A percentile compares a stretch with the other conserved stretches of the same genome.
These are phyloP conservation scores for Echinometra lucunter DNA, from an alignment of 53 echinoderm and acorn worm species.

Conservation along the genomic window DNA sequence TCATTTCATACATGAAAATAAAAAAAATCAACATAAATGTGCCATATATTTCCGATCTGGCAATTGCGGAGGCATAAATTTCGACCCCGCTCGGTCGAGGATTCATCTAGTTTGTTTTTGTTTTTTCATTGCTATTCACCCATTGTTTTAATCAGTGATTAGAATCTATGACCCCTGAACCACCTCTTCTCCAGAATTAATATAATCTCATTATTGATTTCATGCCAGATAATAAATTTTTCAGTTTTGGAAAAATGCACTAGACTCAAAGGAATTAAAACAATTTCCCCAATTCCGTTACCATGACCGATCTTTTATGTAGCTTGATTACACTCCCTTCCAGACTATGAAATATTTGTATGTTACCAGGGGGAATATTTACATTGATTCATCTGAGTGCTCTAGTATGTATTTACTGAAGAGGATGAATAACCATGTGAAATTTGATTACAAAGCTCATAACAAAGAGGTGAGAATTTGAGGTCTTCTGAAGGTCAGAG, in stretches of 20 bases:
- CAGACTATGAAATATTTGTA: background rate
- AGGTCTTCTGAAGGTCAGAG: background rate
- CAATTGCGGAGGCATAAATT: too few relatives aligned
- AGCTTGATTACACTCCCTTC: background rate
- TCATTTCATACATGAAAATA: too few relatives aligned
- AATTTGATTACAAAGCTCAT: slow-evolving; percentile 3
- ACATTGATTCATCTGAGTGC: background rate
- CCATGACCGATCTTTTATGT: background rate
- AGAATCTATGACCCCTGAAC: too few relatives aligned
- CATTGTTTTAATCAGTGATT: too few relatives aligned
- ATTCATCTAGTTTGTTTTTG: too few relatives aligned
- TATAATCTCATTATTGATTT: too few relatives aligned
- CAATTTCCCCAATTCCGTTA: background rate
- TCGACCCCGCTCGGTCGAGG: too few relatives aligned
- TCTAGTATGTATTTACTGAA: background rate
- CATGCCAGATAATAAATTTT: background rate
- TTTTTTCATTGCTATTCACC: too few relatives aligned
- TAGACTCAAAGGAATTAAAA: background rate
- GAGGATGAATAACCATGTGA: slow-evolving; percentile 20
- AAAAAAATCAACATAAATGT: too few relatives aligned
- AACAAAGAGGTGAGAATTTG: slow-evolving; percentile 29
- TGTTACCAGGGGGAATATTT: background rate
- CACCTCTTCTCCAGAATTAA: too few relatives aligned
- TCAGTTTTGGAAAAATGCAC: background rate
- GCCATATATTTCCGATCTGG: too few relatives aligned